phyloP scores from a whole-genome alignment of 2,113 vertebrate genomes.

The Deroptyus accipitrinus region DNA sequence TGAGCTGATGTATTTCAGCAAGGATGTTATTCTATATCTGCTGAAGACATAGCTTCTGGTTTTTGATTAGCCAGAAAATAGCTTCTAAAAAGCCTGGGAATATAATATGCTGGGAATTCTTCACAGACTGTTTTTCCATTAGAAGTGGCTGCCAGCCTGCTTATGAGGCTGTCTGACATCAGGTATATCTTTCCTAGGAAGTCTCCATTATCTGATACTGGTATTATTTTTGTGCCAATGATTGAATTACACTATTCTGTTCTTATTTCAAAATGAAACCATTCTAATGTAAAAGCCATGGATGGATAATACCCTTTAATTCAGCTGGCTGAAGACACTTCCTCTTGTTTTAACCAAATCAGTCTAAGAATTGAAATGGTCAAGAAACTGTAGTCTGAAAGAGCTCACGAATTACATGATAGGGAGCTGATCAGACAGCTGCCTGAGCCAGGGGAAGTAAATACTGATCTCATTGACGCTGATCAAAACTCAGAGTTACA shows the following conservation, averaged over 20 bases:
- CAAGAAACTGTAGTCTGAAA: background rate
- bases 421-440: background rate
- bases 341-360: constrained; percentile 17
- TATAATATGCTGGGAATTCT: constrained; percentile 61
- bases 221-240: constrained; percentile 27
- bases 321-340: background rate
- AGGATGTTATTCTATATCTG: constrained; percentile 46
- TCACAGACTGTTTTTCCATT: constrained; percentile 51
- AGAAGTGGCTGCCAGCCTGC: constrained; percentile 55
- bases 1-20: constrained; percentile 17
- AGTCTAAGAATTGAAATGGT: background rate
- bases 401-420: background rate
- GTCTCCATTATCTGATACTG: constrained; percentile 38
- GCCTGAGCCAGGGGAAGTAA: background rate
- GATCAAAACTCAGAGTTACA: background rate
- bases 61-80: constrained; percentile 45
- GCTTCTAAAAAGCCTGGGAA: constrained; percentile 50
- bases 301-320: background rate
- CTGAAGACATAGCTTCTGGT: constrained; percentile 47
- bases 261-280: constrained; percentile 16
- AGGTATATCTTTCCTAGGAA: constrained; percentile 60
- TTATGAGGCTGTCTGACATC: constrained; percentile 35
- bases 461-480: background rate
- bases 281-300: constrained; percentile 30
- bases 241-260: constrained; percentile 29